phyloP scores from a whole-genome alignment of 2,888 invertebrate species.

The Buathra laborator region DNA sequence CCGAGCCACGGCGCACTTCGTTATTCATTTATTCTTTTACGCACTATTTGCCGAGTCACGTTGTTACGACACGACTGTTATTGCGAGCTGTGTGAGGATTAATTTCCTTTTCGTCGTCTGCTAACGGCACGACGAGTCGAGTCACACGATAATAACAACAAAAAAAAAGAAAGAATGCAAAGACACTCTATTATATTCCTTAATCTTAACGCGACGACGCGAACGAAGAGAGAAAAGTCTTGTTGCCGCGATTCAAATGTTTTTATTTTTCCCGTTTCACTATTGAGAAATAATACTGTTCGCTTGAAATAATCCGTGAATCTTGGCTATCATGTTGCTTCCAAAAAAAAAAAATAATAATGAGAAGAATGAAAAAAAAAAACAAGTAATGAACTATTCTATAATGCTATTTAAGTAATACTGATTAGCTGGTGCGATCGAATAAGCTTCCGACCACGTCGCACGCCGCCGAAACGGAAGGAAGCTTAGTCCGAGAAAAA shows the following conservation, averaged over 20 bases:
- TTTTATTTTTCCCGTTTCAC: constrained; percentile 35
- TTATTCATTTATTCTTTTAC: constrained; percentile 38
- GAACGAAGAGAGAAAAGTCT: constrained; percentile 17
- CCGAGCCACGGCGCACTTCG: not conserved
- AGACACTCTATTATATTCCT: constrained; percentile 12
- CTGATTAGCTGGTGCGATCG: constrained; percentile 68
- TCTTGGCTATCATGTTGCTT: constrained; percentile 67
- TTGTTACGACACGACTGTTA: not conserved
- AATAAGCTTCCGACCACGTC: constrained; percentile 60
- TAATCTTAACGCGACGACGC: constrained; percentile 26
- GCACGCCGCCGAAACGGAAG: constrained; percentile 40
- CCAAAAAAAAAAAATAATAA: constrained; percentile 48
- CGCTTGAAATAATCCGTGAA: constrained; percentile 61
- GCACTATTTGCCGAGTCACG: constrained; percentile 24
- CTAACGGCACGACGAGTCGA: constrained; percentile 44
- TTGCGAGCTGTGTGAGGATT: constrained; percentile 2
- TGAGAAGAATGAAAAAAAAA: constrained; percentile 44
- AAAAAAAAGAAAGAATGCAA: constrained; percentile 21
- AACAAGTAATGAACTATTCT: constrained; percentile 49
- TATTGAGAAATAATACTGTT: constrained; percentile 47
- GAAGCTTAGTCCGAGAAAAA: constrained; percentile 59
- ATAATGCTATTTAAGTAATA: constrained; percentile 62
- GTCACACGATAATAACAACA: constrained; percentile 50
- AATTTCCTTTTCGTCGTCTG: constrained; percentile 3
- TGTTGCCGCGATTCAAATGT: constrained; percentile 25